Percentiles rank a stretch among this genome's conserved stretches.
These are phyloP conservation scores for Gobio occitaniae DNA, from an alignment of 2,797 vertebrate genomes.

Conservation along the genomic window DNA sequence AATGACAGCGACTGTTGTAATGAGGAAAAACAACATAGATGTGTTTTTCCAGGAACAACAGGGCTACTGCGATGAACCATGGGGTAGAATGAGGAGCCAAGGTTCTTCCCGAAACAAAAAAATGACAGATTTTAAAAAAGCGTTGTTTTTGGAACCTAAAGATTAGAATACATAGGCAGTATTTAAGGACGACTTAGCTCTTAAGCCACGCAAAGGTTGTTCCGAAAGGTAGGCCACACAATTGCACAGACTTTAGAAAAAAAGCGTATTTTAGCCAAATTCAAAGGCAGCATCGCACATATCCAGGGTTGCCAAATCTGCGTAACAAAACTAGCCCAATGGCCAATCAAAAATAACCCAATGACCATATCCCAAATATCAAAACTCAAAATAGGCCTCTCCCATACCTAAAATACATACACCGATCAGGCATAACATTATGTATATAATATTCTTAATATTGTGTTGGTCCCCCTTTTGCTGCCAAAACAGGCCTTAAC, in stretches of 20 bases:
- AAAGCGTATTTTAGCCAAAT: not conserved
- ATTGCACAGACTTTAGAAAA: not conserved
- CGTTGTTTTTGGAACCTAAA: not conserved
- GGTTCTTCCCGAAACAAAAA: slow-evolving; percentile 18
- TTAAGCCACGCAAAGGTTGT: not conserved
- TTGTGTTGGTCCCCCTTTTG: too few species aligned
- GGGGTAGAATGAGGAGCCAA: slow-evolving; percentile 16
- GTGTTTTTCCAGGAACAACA: slow-evolving; percentile 70
- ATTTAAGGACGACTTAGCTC: not conserved
- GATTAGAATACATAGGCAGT: not conserved
- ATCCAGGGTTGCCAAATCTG: not conserved
- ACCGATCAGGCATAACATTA: too few species aligned
- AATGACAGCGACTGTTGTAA: slow-evolving; percentile 70
- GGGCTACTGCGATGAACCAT: slow-evolving; percentile 45
- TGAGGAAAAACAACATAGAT: slow-evolving; percentile 77
- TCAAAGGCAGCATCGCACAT: not conserved
- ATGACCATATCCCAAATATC: not conserved
- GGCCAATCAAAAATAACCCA: not conserved
- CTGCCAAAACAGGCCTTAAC: too few species aligned
- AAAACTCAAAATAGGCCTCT: not conserved
- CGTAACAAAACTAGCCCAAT: not conserved
- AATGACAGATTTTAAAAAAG: not conserved
- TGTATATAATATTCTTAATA: too few species aligned
- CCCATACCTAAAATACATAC: not conserved
- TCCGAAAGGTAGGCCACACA: not conserved